Conservation (phyloP, 1,140 invertebrate species). For the Drosophila chauvacae region DNA sequence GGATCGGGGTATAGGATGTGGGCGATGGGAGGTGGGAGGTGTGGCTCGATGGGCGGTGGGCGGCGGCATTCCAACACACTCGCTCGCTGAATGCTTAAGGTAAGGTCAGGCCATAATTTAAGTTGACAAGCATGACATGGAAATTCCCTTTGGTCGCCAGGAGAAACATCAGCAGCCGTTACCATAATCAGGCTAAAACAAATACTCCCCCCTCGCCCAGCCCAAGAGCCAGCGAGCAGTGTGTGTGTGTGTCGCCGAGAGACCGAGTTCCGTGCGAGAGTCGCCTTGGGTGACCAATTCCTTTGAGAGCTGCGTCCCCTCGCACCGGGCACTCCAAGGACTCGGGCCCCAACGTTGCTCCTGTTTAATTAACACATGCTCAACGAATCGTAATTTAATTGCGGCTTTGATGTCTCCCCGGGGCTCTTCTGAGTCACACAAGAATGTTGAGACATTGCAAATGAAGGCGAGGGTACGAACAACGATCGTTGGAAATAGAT, state of each 20-base stretch:
- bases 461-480: not conserved
- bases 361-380: constrained; percentile 84
- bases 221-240: not conserved
- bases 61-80: constrained; percentile 24
- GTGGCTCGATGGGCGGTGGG: not conserved
- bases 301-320: constrained; percentile 43
- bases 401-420: constrained; percentile 64
- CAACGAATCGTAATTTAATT: constrained; percentile 84
- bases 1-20: constrained; percentile 10
- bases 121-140: constrained; percentile 78
- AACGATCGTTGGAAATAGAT: not conserved
- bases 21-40: not conserved
- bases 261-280: constrained; percentile 41
- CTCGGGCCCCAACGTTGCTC: constrained; percentile 41
- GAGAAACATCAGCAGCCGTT: constrained; percentile 32
- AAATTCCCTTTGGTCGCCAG: constrained; percentile 74
- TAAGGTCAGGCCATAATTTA: constrained; percentile 80
- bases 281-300: constrained; percentile 58
- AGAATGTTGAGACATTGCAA: constrained; percentile 30
- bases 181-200: constrained; percentile 80
- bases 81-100: constrained; percentile 50
- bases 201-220: constrained; percentile 39
- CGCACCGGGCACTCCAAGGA: constrained; percentile 60
- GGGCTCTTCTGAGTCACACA: constrained; percentile 33
- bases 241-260: constrained; percentile 38